Evolutionary conservation across 1,140 invertebrate species (phyloP), one percentile per base, ranked within the genome.

Genomic region (Drosophila busckii): DNA sequence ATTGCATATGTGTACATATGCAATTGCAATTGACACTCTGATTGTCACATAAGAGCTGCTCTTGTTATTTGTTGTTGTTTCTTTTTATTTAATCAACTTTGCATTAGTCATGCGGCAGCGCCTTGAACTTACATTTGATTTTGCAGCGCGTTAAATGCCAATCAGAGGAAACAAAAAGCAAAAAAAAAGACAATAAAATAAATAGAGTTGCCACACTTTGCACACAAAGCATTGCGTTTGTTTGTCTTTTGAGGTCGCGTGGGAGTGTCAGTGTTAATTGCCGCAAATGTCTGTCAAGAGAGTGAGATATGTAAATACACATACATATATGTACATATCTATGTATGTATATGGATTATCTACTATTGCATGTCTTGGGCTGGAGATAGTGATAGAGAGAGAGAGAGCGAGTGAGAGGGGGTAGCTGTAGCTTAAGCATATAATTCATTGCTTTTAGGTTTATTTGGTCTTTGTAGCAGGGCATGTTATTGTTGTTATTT

Each of bases 251-350:
- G 28, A 53, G 46, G 55, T 34, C 45, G 68, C 75, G 73, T 80
- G 73, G 75, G 73, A 82, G 75, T 80, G 73, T 60, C 68, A 82
- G 73, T 62, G 44, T 80, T 80, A 82, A 80, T 80, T 82, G 73
- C 68, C 53, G 46, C 64, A 65, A 80, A 82, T 59, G 63, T 73
- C 71, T 68, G 68, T 71, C 42, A 49, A 71, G 45, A 53, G 53
- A 22, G 19, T 44, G 17, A 60, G 37, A 61, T 42, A 45, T 60
- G 60, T 22, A 56, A n/a, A n/a, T n/a, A n/a, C 19, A n/a, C 9
- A 29, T 15, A 7, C 9, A 31, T 10, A 9, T 20, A 20, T 5
- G 12, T 22, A 9, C 13, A 6, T 44, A 8, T 10, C 1, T 31
- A 46, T 42, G 44, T 68, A 12, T 69, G 31, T 69, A 48, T 62